These are phyloP conservation scores for Raja brachyura DNA, from an alignment of 2,113 vertebrate genomes.

Conservation along the genomic window DNA sequence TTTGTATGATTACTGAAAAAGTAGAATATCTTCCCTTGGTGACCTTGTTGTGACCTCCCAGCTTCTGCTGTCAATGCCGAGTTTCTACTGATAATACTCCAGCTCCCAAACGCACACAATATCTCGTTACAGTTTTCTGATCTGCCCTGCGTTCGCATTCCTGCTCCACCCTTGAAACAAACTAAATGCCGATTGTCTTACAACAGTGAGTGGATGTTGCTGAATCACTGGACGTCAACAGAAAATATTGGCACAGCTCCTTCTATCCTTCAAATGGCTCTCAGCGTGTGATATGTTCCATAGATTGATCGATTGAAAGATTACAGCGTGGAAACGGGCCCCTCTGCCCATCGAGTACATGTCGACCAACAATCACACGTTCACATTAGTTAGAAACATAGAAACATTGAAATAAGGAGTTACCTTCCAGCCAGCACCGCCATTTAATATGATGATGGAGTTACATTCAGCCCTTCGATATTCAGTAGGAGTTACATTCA, in stretches of 20 bases:
- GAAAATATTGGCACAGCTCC: not conserved
- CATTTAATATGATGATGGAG: no score
- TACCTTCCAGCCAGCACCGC: no score
- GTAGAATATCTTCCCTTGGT: no score
- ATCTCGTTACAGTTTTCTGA: not conserved
- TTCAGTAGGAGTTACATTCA: no score
- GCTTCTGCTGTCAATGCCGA: not conserved
- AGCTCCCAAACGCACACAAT: not conserved
- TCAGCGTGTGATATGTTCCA: constrained; percentile 21
- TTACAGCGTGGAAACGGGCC: no score
- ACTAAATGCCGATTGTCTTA: not conserved
- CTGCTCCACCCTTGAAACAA: not conserved
- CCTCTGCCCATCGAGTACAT: no score
- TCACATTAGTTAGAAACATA: no score
- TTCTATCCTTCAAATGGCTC: no score
- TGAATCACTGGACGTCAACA: not conserved
- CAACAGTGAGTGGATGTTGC: not conserved
- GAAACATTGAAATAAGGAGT: no score
- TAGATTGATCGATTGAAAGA: not conserved
- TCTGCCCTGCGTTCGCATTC: constrained; percentile 1
- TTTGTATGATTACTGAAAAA: not conserved
- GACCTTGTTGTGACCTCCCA: not conserved
- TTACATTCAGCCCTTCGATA: no score
- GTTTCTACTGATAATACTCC: not conserved
- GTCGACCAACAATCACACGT: no score